Base-by-base conservation (phyloP, 1,140 invertebrate genomes). In the Macrostomum lignano region DNA sequence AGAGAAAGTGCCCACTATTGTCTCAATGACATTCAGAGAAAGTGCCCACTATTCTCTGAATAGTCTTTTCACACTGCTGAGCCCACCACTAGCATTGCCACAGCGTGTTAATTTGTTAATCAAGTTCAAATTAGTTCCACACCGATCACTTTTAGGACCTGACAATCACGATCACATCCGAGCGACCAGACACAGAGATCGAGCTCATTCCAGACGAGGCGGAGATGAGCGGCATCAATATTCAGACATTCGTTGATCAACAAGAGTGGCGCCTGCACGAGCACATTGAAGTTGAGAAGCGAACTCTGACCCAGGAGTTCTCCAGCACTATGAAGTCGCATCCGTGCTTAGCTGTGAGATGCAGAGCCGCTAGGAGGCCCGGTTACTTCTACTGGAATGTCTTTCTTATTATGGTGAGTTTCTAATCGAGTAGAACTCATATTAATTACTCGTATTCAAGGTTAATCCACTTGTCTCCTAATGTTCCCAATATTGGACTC, bases 381-480 rank as follows among this genome's bases (percentile, higher is more conserved):
- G 43, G 43, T 22, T 44, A 43, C 32, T 44, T 43, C 29, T 44
- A 43, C 31, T 44, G 41, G 41, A 44, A 44, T 25, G 43, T 43
- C 20, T 44, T 41, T 33, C 36, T 44, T 21, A 36, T 44, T 13
- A 44, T 44, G 41, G 37, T 41, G 25, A 17, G 11, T 37, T 13
- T 9, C 17, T n/a, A n/a, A 7, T 17, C 13, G 5, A 17, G 21
- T 37, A n/a, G n/a, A n/a, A n/a, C n/a, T n/a, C n/a, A n/a, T n/a
- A n/a, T n/a, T n/a, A n/a, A n/a, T n/a, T n/a, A n/a, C n/a, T n/a
- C n/a, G n/a, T n/a, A n/a, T n/a, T n/a, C n/a, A n/a, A n/a, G n/a
- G n/a, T n/a, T n/a, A n/a, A n/a, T n/a, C n/a, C n/a, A n/a, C n/a
- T n/a, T n/a, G n/a, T n/a, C n/a, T n/a, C n/a, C n/a, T n/a, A n/a